A percentile compares a stretch with the other conserved stretches of the same genome.
These are phyloP conservation scores for Onthophagus taurus DNA, from an alignment of 1,140 invertebrate genomes.

Conservation along the genomic window DNA sequence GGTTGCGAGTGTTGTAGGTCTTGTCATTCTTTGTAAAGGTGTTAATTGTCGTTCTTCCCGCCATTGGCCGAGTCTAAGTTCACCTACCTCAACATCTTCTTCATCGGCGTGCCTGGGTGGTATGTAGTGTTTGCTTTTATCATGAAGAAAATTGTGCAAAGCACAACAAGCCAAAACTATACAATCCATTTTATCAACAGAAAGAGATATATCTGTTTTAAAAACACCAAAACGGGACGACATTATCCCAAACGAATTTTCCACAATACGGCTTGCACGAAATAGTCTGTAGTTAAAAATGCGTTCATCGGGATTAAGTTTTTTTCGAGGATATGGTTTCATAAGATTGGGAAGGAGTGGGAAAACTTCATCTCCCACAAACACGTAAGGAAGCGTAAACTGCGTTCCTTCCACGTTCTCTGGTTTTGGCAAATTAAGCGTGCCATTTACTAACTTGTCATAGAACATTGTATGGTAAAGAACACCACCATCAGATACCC, in stretches of 20 bases:
- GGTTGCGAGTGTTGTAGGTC: no score
- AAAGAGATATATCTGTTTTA: conserved; percentile 27
- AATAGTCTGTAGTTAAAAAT: conserved; percentile 42
- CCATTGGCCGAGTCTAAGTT: no score
- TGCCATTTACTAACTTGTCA: conserved; percentile 13
- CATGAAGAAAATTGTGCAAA: conserved; percentile 18
- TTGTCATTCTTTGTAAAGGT: no score
- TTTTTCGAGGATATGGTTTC: conserved; percentile 19
- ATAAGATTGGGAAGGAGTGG: conserved; percentile 25
- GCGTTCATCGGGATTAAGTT: conserved; percentile 21
- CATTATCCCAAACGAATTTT: conserved; percentile 39
- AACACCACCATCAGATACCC: conserved; percentile 34
- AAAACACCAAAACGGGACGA: conserved; percentile 29
- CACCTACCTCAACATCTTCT: no score
- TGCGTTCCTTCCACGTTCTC: conserved; percentile 4
- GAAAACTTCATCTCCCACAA: conserved; percentile 29
- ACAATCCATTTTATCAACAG: conserved; percentile 16
- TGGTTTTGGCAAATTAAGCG: neutral
- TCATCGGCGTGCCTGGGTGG: no score
- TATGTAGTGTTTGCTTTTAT: neutral
- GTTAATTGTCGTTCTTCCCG: no score
- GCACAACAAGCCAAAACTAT: conserved; percentile 3
- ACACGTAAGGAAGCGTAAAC: conserved; percentile 19
- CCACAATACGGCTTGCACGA: conserved; percentile 31
- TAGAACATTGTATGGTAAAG: conserved; percentile 14